These are phyloP conservation scores for Allolobophora icterica DNA, from an alignment of 2,888 invertebrate genomes.

Conservation along the genomic window DNA sequence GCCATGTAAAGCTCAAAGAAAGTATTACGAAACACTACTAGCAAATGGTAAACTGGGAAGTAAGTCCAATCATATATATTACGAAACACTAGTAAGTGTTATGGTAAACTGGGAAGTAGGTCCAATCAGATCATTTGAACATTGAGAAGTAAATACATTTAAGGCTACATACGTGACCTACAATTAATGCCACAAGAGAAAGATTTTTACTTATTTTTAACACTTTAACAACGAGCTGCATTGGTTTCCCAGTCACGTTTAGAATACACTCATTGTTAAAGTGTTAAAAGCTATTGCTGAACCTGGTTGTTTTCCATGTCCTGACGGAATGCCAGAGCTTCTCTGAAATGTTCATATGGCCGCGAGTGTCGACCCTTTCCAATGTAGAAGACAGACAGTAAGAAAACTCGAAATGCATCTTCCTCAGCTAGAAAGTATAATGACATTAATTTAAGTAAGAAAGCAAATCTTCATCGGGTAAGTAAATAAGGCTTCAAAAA, in stretches of 20 bases:
- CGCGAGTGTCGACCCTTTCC: constrained; percentile 90
- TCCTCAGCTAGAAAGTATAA: constrained; percentile 38
- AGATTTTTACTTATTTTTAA: background rate
- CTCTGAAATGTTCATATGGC: constrained; percentile 88
- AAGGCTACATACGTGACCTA: background rate
- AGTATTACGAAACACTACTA: background rate
- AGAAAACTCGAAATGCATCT: constrained; percentile 72
- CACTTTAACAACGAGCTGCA: no score
- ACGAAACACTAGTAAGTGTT: no score
- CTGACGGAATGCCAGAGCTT: constrained; percentile 71
- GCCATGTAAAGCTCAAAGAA: background rate
- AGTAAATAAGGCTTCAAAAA: background rate
- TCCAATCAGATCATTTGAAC: no score
- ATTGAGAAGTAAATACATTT: background rate
- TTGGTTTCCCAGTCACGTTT: no score
- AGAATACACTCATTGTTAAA: no score
- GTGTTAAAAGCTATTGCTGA: background rate
- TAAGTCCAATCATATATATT: no score
- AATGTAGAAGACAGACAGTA: constrained; percentile 89
- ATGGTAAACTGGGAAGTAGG: no score
- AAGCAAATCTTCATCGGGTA: background rate
- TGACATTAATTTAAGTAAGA: no score
- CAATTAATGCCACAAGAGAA: background rate
- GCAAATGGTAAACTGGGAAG: no score
- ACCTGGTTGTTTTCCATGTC: constrained; percentile 10